phyloP scores from a whole-genome alignment of 2,113 vertebrate genomes.

The Copsychus sechellarum region DNA sequence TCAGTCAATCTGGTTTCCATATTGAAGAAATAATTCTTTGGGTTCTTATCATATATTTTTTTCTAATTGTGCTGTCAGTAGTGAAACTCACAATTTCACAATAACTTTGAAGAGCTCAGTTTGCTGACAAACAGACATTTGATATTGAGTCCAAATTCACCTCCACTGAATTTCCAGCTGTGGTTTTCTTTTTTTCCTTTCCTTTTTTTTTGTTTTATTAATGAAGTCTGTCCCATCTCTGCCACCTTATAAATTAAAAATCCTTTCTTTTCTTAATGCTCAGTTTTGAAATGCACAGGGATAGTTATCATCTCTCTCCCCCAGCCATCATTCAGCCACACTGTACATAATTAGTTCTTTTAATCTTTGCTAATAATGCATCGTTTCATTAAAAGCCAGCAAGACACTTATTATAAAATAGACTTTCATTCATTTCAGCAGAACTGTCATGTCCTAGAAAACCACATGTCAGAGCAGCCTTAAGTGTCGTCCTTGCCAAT shows the following conservation, averaged over 20 bases:
- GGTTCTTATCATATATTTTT: background rate
- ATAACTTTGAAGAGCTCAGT: background rate
- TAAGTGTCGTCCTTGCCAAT: background rate
- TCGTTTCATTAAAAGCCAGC: constrained; percentile 25
- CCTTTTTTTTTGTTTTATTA: background rate
- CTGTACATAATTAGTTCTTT: constrained; percentile 15
- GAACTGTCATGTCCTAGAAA: background rate
- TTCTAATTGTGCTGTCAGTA: background rate
- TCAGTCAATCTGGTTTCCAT: background rate
- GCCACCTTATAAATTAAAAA: background rate
- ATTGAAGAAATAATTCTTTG: background rate
- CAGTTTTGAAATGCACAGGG: background rate
- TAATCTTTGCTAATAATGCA: constrained; percentile 42
- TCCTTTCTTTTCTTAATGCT: background rate
- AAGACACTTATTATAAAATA: background rate
- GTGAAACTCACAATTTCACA: background rate
- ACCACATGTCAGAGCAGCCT: background rate
- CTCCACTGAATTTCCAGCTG: background rate
- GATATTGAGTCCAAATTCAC: background rate
- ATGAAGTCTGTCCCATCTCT: background rate
- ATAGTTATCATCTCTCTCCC: background rate
- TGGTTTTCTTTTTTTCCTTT: background rate
- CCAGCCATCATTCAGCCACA: background rate
- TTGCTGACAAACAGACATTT: background rate
- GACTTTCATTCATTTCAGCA: background rate